Conservation (phyloP, 1,140 invertebrate genomes). For the Brachionus paranguensis region DNA sequence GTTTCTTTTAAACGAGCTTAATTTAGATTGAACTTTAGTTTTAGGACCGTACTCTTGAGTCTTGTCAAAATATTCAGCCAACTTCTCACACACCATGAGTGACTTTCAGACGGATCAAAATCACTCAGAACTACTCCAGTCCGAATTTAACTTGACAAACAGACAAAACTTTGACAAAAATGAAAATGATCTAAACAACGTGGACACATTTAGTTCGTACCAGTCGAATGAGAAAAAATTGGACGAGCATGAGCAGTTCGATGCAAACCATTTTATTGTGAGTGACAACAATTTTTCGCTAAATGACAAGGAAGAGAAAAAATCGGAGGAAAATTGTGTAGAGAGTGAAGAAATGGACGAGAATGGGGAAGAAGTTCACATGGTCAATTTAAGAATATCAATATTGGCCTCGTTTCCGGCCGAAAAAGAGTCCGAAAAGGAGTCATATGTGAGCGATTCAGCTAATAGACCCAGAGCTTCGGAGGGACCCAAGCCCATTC, state of each 20-base stretch:
- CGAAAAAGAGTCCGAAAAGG: slow-evolving; percentile 23
- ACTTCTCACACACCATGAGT: not conserved
- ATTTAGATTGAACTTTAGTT: not conserved
- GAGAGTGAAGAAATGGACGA: slow-evolving; percentile 7
- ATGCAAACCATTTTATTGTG: not conserved
- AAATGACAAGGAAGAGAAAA: slow-evolving; percentile 6
- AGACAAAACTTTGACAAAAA: slow-evolving; percentile 2
- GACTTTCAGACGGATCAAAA: slow-evolving; percentile 32
- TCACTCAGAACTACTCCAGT: not conserved
- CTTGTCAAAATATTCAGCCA: not conserved
- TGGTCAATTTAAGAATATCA: not conserved
- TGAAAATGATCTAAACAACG: slow-evolving; percentile 9
- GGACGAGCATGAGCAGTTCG: not conserved
- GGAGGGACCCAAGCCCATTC: slow-evolving; percentile 40
- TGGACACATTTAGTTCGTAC: slow-evolving; percentile 1
- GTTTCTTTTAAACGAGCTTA: not conserved
- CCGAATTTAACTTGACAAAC: slow-evolving; percentile 1
- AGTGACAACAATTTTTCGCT: slow-evolving; percentile 18
- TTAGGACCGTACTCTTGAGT: not conserved
- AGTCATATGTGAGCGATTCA: not conserved
- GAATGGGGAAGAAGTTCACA: not conserved
- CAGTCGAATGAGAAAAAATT: not conserved
- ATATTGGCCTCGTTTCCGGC: slow-evolving; percentile 19
- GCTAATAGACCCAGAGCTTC: not conserved
- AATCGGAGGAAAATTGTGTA: not conserved